Evolutionary conservation across 2,888 invertebrate species (phyloP), one percentile per base, ranked within the genome.

Genomic region (Melieria picta): DNA sequence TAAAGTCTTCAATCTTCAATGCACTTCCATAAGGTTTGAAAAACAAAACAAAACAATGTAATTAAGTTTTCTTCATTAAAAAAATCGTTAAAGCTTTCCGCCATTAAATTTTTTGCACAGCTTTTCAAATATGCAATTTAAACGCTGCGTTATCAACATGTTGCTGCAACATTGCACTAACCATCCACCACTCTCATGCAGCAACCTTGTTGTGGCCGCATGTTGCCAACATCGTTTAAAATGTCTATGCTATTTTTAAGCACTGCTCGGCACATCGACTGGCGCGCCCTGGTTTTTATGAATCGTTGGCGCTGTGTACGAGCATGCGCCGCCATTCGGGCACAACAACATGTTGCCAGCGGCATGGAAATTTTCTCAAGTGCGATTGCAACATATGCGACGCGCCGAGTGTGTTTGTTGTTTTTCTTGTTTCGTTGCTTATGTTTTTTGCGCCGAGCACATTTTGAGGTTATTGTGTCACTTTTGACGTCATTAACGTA

Each of bases 381-480:
- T 30, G 30, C 30, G 30, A 30, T 30, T 30, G 30, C 30, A 30
- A 30, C 30, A 30, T 30, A 30, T 30, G 30, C 30, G 30, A 30
- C 30, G 30, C 30, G 30, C 30, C 43, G 13, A 30, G 52, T 48
- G 42, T 42, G 57, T 47, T 55, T 62, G 50, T 45, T 11, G 9
- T 7, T 55, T 69, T 46, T 62, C 46, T 47, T 4, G 30, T 57
- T 52, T 46, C 42, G 30, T 5, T 69, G 10, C 30, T 45, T 56
- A 46, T 45, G 30, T 50, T 45, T 45, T 10, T 3, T 11, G 16
- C 55, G 6, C 16, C 45, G 63, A 63, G 56, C 13, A 65, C 58
- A 74, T 77, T 77, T 79, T 78, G 77, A 77, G 79, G 78, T 78
- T 78, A 77, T 78, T 77, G 78, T 81, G 80, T 78, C 81, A 79